These are phyloP conservation scores for Baryphthengus martii DNA, from an alignment of 2,113 vertebrate genomes.

Conservation along the genomic window DNA sequence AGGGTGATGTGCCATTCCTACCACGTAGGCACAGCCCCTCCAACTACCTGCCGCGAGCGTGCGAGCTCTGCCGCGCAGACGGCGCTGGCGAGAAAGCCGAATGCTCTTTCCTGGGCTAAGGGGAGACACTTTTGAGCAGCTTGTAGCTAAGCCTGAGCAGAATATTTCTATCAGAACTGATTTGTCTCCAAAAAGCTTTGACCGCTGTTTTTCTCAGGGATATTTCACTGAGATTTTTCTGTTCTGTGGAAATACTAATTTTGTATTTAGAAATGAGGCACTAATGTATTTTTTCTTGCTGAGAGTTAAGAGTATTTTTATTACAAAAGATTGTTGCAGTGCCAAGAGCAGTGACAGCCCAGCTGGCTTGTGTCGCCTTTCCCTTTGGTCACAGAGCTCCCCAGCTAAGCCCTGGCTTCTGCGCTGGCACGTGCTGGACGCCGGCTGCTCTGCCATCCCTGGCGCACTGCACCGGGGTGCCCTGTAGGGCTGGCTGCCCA, in stretches of 20 bases:
- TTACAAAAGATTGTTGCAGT: background rate
- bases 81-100: background rate
- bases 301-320: background rate
- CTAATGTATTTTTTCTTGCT: background rate
- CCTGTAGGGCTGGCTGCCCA: background rate
- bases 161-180: background rate
- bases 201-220: background rate
- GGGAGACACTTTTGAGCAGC: background rate
- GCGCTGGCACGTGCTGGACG: fast-evolving
- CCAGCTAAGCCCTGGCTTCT: background rate
- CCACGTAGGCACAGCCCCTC: background rate
- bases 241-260: background rate
- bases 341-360: background rate
- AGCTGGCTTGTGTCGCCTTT: background rate
- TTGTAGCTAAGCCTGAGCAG: background rate
- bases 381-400: background rate
- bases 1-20: background rate
- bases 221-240: background rate
- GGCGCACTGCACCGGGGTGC: fast-evolving
- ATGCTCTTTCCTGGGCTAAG: background rate
- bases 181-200: background rate
- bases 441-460: background rate
- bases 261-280: background rate
- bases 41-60: background rate
- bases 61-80: background rate